phyloP scores from a whole-genome alignment of 1,140 invertebrate species.

The Cydia fagiglandana region DNA sequence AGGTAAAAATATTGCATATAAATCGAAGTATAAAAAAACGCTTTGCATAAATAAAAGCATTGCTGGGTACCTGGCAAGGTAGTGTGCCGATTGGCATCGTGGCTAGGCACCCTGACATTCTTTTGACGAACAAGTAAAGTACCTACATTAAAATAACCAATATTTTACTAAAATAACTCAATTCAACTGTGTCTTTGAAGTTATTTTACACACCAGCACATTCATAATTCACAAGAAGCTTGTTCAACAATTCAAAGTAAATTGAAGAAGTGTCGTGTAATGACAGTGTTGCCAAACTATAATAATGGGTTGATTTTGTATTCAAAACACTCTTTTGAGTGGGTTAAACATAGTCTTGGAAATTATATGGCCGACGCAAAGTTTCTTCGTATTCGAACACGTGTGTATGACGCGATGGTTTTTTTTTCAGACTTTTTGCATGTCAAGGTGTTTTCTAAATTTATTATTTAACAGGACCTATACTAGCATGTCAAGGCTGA shows the following conservation, averaged over 20 bases:
- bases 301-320: conserved; percentile 12
- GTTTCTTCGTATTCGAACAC: conserved; percentile 5
- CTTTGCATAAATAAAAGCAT: no score
- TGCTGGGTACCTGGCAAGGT: no score
- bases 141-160: no score
- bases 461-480: no score
- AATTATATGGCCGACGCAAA: not conserved
- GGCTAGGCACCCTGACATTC: no score
- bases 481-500: conserved; percentile 4
- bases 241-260: not conserved
- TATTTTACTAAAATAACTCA: not conserved
- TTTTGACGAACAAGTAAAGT: no score
- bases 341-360: not conserved
- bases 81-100: no score
- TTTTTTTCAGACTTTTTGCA: conserved; percentile 10
- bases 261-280: conserved; percentile 7
- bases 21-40: no score
- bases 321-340: conserved; percentile 25
- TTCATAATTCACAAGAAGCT: not conserved
- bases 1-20: no score
- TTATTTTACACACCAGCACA: not conserved
- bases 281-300: not conserved
- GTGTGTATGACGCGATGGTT: not conserved
- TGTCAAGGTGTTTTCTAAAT: not conserved
- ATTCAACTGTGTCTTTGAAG: not conserved